Conservation (phyloP, 1,140 invertebrate genomes). For the Melipona quadrifasciata region DNA sequence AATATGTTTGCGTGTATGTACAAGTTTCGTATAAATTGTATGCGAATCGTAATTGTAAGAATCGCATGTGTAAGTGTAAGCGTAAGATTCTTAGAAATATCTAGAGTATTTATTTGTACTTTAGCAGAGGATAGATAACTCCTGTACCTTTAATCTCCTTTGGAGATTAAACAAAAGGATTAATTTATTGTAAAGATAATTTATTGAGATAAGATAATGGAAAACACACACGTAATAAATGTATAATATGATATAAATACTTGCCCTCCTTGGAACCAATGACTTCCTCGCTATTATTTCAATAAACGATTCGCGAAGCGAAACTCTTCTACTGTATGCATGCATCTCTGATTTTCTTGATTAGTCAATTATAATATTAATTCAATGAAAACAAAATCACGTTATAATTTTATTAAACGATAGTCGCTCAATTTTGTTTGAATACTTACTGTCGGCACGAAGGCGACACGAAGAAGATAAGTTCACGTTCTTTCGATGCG, state of each 20-base stretch:
- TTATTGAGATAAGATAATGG: too few relatives aligned
- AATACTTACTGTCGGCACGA: not conserved
- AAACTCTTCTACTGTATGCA: slow-evolving; percentile 35
- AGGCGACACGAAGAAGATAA: not conserved
- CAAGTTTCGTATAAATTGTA: too few relatives aligned
- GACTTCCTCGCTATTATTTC: slow-evolving; percentile 25
- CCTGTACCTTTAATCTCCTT: too few relatives aligned
- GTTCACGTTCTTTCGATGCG: not conserved
- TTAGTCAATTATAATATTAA: not conserved
- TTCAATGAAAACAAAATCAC: not conserved
- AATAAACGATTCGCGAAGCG: slow-evolving; percentile 56
- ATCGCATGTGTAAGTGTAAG: too few relatives aligned
- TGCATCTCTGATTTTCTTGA: slow-evolving; percentile 22
- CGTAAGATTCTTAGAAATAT: too few relatives aligned
- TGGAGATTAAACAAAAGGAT: too few relatives aligned
- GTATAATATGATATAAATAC: not conserved
- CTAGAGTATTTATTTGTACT: too few relatives aligned
- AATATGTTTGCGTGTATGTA: too few relatives aligned
- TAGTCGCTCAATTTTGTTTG: not conserved
- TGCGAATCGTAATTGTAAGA: too few relatives aligned
- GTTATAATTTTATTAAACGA: not conserved
- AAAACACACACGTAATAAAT: too few relatives aligned
- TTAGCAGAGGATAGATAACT: too few relatives aligned
- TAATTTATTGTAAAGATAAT: too few relatives aligned
- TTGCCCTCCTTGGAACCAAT: slow-evolving; percentile 16